Conservation (phyloP, 2,113 vertebrate species). For the Gymnarchus niloticus region DNA sequence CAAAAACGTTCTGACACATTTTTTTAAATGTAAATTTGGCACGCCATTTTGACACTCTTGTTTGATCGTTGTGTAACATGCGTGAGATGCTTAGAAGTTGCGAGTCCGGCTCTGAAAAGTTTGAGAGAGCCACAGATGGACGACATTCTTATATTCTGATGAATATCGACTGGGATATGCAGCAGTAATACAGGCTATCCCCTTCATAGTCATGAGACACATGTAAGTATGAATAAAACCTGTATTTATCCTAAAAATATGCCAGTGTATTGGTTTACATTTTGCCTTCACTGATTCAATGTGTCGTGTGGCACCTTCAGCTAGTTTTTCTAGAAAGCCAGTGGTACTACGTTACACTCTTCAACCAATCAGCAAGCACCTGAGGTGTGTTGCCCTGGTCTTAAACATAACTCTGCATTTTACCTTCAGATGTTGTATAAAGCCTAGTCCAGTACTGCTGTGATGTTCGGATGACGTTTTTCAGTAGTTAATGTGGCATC, state of each 20-base stretch:
- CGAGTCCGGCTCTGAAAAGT: not conserved
- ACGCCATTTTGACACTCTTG: not conserved
- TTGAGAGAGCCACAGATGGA: not conserved
- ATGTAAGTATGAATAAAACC: not conserved
- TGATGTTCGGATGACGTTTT: not conserved
- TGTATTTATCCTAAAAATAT: not conserved
- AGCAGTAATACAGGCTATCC: not conserved
- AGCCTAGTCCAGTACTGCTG: not conserved
- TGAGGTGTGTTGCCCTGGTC: not conserved
- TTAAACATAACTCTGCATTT: not conserved
- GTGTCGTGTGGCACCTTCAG: not conserved
- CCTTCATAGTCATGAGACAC: not conserved
- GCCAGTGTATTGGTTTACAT: not conserved
- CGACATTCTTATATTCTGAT: not conserved
- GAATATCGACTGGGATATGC: not conserved
- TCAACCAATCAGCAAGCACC: not conserved
- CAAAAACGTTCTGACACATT: slow-evolving; percentile 9
- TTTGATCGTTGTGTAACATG: slow-evolving; percentile 15
- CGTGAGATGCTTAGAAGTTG: not conserved
- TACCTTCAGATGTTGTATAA: no score
- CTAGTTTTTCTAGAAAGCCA: not conserved
- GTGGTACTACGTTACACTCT: not conserved
- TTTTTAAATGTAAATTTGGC: slow-evolving; percentile 16
- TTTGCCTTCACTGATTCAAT: not conserved
- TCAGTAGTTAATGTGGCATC: not conserved